Conservation (phyloP, 2,113 vertebrate species). For the Campylomormyrus numenius region DNA sequence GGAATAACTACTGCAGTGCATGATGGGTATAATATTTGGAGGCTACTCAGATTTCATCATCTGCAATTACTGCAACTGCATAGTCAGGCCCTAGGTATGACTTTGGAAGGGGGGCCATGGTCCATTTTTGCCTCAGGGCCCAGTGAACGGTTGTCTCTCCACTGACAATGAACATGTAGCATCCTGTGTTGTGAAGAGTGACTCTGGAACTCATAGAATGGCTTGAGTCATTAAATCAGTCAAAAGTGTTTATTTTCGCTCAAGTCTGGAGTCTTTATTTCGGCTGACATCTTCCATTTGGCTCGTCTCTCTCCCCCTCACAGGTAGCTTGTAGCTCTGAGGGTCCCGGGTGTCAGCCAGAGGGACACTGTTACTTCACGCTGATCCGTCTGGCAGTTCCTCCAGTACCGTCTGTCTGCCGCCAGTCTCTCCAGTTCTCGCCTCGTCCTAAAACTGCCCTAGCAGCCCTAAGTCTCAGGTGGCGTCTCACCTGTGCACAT, state of each 20-base stretch:
- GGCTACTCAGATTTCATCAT: too few relatives aligned
- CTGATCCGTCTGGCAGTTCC: background rate
- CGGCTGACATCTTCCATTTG: background rate
- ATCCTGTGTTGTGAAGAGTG: background rate
- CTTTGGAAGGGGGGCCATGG: too few relatives aligned
- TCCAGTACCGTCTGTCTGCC: background rate
- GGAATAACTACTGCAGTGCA: too few relatives aligned
- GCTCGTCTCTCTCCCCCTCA: background rate
- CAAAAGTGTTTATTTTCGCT: background rate
- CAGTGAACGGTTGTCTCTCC: background rate
- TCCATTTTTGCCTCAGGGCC: too few relatives aligned
- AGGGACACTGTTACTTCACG: background rate
- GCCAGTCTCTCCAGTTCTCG: background rate
- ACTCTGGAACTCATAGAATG: background rate
- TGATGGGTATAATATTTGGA: too few relatives aligned
- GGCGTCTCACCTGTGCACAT: background rate
- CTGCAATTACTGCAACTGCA: too few relatives aligned
- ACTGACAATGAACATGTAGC: background rate
- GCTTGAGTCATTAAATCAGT: background rate
- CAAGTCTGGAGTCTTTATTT: constrained; percentile 7
- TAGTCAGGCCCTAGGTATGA: too few relatives aligned
- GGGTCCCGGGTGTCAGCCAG: background rate
- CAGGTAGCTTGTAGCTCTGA: background rate
- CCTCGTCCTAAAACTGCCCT: background rate
- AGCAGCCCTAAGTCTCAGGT: background rate